Conservation (phyloP, 2,113 vertebrate genomes). For the Vidua macroura region DNA sequence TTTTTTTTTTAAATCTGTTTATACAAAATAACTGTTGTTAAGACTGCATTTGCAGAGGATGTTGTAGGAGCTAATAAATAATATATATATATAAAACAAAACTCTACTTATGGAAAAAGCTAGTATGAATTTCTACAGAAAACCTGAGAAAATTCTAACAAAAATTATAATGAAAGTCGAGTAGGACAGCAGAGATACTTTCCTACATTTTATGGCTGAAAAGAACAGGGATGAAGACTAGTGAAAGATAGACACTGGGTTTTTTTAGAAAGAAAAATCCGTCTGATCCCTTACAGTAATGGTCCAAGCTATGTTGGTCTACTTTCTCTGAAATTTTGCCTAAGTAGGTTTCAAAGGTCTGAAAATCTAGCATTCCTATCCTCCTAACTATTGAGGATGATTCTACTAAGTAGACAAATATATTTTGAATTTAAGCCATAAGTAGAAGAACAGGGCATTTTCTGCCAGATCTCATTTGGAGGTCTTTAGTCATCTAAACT, state of each 20-base stretch:
- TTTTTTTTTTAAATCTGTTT: background rate
- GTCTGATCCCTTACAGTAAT: background rate
- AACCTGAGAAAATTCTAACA: background rate
- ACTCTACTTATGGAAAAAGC: background rate
- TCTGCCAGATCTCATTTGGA: background rate
- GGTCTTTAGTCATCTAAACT: background rate
- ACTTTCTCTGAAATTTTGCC: background rate
- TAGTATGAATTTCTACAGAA: background rate
- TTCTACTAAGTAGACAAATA: background rate
- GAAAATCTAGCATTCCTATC: background rate
- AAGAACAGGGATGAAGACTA: background rate
- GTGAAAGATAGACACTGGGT: background rate
- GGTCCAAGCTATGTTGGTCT: background rate
- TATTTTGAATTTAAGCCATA: background rate
- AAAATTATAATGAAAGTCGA: background rate
- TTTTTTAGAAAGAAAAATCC: background rate
- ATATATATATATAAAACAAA: background rate
- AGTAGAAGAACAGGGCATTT: background rate
- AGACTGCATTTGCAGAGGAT: background rate
- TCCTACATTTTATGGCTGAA: background rate
- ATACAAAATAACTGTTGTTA: background rate
- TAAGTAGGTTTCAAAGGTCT: background rate
- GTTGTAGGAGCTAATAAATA: background rate
- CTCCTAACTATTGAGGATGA: background rate
- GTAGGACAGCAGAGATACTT: background rate